Base-by-base conservation (phyloP, 2,888 invertebrate species). In the Eristalinus aeneus region DNA sequence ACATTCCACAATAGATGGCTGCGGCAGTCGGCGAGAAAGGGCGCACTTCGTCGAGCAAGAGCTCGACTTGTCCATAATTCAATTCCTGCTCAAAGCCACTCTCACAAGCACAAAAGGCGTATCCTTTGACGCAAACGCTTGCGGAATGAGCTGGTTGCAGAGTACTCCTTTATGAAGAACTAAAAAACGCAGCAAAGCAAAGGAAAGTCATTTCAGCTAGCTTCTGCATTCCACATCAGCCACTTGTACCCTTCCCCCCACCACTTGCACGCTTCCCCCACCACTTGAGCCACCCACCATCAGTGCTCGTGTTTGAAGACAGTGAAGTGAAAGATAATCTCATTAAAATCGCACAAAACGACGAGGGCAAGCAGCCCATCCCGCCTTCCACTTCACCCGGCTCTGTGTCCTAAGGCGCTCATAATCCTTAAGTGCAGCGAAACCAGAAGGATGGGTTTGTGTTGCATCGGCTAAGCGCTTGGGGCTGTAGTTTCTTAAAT, bases 261-360 rank as follows among this genome's bases (percentile, higher is more conserved):
- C 39, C n/a, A 1, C 39, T n/a, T n/a, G n/a, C n/a, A n/a, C n/a
- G n/a, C n/a, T n/a, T n/a, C n/a, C n/a, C n/a, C n/a, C n/a, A n/a
- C 27, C 27, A 27, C 27, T 27, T 27, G 27, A 2, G 5, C 2
- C 27, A 27, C 27, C 27, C 27, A 3, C 27, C 5, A 27, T 46
- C n/a, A n/a, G n/a, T n/a, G n/a, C 39, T 39, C 4, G 12, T 39
- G n/a, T 39, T 39, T 36, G 60, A 16, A 36, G 16, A 60, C 58
- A 60, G 20, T 10, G 27, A 60, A 71, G 71, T 31, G 39, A 60
- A 71, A 60, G 71, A 71, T 71, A 71, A 71, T 60, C 71, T 71
- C 60, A 71, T 71, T 71, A 71, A 71, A 71, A 71, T 60, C 71
- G 60, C 46, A 69, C 58, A 71, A 69, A 58, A 69, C 56, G 32